Base-by-base conservation (phyloP, 2,888 invertebrate species). In the Drosophila melanosoma region DNA sequence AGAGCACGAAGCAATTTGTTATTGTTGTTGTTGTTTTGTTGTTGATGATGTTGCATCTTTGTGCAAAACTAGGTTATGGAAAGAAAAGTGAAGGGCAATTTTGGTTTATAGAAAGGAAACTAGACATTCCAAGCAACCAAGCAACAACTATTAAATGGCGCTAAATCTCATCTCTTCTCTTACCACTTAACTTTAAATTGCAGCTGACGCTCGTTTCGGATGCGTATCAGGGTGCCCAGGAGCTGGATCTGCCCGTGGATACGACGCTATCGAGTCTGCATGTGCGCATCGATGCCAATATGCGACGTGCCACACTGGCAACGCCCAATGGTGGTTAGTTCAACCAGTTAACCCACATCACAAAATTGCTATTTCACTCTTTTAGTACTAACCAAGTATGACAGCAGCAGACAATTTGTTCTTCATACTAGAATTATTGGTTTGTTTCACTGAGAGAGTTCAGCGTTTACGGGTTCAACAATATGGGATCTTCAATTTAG, bases 251-350 rank as follows among this genome's bases (percentile, higher is more conserved):
- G 70, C 92, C 92, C 17, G 91, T 93, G 59, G 92, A 93, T 72
- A 92, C 92, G 32, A 92, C 93, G 51, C 74, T 93, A 38, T 92
- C 93, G 54, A 93, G 91, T 77, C 83, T 93, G 64, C 92, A 93
- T 80, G 91, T 93, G 4, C 92, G 91, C 86, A 91, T 93, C 69
- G 93, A 93, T 82, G 90, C 92, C 70, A 85, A 91, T 33, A 91
- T 93, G 91, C 83, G 92, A 74, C 82, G 83, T 81, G 93, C 92
- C 76, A 89, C 91, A 76, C 74, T 91, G 92, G 88, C 91, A 78
- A 91, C 94, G 91, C 93, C 94, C 92, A 87, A 92, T 92, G 93
- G 93, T 90, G 93, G 93, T 93, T 90, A 94, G 94, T 87, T 71
- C 49, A 70, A 69, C 65, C 36, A 42, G 59, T 64, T 63, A 69